Evolutionary conservation across 2,797 vertebrate species (phyloP).

Genomic region (Lepus townsendii): DNA sequence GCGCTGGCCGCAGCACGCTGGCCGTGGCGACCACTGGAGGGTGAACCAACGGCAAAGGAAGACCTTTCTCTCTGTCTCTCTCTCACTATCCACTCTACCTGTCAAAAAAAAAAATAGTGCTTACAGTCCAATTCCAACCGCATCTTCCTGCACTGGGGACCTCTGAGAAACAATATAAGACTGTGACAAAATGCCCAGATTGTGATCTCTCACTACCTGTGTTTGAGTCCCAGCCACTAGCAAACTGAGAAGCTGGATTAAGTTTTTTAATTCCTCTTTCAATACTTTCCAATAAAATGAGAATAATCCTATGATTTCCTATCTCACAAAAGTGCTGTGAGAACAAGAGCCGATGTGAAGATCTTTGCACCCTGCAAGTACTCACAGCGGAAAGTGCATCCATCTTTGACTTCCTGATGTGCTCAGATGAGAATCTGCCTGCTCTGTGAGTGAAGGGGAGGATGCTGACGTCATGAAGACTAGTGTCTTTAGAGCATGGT

Average conservation of each 20-base stretch:
- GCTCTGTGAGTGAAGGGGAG: neutral
- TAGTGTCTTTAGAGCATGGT: neutral
- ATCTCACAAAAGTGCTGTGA: conserved; percentile 16
- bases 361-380: neutral
- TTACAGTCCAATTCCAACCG: neutral
- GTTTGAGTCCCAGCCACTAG: neutral
- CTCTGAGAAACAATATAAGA: neutral
- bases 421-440: neutral
- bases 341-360: neutral
- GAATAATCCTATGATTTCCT: neutral
- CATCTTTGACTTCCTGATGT: conserved; percentile 16
- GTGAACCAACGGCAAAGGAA: too few relatives aligned
- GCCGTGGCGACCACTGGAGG: too few relatives aligned
- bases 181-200: neutral
- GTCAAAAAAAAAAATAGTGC: neutral
- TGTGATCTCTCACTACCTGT: neutral
- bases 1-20: too few relatives aligned
- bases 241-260: neutral
- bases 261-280: conserved; percentile 35
- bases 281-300: neutral
- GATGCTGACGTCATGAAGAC: neutral
- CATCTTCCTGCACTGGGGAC: neutral
- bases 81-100: too few relatives aligned
- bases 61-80: too few relatives aligned
- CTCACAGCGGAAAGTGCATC: conserved; percentile 20